A percentile compares a stretch with the other conserved stretches of the same genome.
These are phyloP conservation scores for Phyllotreta cruciferae DNA, from an alignment of 2,888 invertebrate genomes.

Conservation along the genomic window DNA sequence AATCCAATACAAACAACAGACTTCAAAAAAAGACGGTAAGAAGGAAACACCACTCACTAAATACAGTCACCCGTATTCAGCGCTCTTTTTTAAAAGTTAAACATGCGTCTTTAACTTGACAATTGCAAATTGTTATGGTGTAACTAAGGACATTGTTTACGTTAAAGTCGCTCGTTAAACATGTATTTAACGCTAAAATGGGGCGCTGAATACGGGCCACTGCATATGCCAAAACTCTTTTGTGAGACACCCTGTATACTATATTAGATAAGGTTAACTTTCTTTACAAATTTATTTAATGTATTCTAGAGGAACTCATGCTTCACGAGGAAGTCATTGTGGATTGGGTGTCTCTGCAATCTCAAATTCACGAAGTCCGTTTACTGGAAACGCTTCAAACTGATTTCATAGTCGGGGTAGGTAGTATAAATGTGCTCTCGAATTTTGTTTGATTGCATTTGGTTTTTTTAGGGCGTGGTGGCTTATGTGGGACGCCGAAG, in stretches of 20 bases:
- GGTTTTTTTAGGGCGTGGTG: slow-evolving; percentile 62
- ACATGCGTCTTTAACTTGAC: too few species aligned
- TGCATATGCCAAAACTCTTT: too few species aligned
- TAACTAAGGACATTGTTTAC: too few species aligned
- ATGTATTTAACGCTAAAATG: too few species aligned
- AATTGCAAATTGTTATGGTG: too few species aligned
- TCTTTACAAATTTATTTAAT: too few species aligned
- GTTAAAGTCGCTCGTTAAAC: too few species aligned
- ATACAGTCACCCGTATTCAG: too few species aligned
- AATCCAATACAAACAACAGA: slow-evolving; percentile 85
- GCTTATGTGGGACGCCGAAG: slow-evolving; percentile 77
- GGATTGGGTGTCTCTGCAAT: slow-evolving; percentile 72
- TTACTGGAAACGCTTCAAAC: slow-evolving; percentile 62
- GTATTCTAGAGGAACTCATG: slow-evolving; percentile 72
- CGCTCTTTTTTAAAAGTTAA: too few species aligned
- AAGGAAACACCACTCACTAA: slow-evolving; percentile 12
- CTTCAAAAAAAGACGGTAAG: slow-evolving; percentile 77
- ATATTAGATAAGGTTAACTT: too few species aligned
- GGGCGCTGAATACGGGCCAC: too few species aligned
- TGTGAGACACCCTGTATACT: too few species aligned
- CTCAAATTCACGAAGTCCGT: slow-evolving; percentile 64
- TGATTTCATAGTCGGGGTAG: slow-evolving; percentile 63
- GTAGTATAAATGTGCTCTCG: slow-evolving; percentile 39
- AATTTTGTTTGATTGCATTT: not conserved
- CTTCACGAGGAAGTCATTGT: slow-evolving; percentile 77